Evolutionary conservation across 2,113 vertebrate genomes (phyloP).

Genomic region (Onychorhynchus coronatus): DNA sequence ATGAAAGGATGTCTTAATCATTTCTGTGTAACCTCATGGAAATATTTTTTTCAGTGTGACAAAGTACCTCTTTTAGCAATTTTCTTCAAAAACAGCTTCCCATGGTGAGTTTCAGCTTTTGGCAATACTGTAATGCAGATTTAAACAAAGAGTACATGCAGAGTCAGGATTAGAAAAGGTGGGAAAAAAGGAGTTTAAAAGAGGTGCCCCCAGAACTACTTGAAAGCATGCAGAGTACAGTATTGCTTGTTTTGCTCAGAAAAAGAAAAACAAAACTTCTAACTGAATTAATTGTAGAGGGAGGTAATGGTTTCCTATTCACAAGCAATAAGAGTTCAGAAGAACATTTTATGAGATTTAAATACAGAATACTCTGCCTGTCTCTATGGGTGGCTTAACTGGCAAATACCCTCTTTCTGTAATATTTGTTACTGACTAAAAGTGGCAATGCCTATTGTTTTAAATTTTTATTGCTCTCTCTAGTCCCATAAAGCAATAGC

Average conservation of each 20-base stretch:
- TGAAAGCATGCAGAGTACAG: background rate
- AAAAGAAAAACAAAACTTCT: background rate
- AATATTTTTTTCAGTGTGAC: background rate
- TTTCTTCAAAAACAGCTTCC: background rate
- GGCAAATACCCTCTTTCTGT: background rate
- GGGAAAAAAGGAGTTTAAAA: fast-evolving
- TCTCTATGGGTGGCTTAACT: background rate
- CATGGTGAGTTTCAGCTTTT: background rate
- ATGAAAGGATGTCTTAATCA: background rate
- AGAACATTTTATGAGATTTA: background rate
- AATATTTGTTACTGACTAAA: background rate
- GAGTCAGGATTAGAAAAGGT: background rate
- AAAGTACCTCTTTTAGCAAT: background rate
- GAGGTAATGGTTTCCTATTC: background rate
- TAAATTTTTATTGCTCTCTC: background rate
- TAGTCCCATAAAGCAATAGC: background rate
- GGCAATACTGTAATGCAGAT: background rate
- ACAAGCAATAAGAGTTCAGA: background rate
- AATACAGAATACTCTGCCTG: background rate
- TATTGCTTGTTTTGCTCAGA: background rate
- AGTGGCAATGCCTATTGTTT: background rate
- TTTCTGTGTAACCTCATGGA: background rate
- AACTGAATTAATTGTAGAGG: background rate
- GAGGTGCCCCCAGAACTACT: background rate
- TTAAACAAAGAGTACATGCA: background rate